Evolutionary conservation across 2,797 vertebrate genomes (phyloP), one percentile per base, ranked within the genome.

Genomic region (Neoniphon sammara): DNA sequence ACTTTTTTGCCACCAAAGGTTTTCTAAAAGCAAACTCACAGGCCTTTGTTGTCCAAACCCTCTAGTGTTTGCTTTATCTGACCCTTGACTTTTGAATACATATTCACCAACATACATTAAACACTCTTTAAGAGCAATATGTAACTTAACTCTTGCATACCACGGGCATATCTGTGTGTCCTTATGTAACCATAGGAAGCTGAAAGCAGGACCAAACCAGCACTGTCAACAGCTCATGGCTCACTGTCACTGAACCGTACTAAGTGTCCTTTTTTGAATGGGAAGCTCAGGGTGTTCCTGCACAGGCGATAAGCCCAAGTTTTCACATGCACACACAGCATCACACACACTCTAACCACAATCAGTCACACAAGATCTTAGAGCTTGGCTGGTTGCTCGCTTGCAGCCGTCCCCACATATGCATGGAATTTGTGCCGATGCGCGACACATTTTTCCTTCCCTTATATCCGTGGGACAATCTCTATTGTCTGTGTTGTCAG

Each of bases 151-250:
- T 55, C 14, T 25, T 56, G 63, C 58, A 81, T 67, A 58, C 75
- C 47, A 5, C 53, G 50, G 25, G 20, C 75, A 54, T 63, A 76
- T 69, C 68, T 76, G 66, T 81, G 75, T 27, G 68, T n/a, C 44
- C 70, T 91, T 87, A 90, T 84, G 75, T 91, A 91, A 91, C 88
- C 66, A 21, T 55, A 81, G 73, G 55, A 81, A 2, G 76, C 81
- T 84, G 82, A 87, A 87, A 87, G 85, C 70, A 65, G 68, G 46
- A 66, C 85, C 67, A 73, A 85, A 76, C 75, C 55, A 9, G 71
- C 69, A 47, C 73, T 90, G 83, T 91, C 79, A 90, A 61, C 74
- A 71, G 66, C 58, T 75, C 80, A 80, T 85, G 83, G 74, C 76
- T 68, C 50, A 75, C 79, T 75, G 77, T 80, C 75, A 84, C 76